Evolutionary conservation across 2,888 invertebrate genomes (phyloP).

Genomic region (Macrophya alboannulata): DNA sequence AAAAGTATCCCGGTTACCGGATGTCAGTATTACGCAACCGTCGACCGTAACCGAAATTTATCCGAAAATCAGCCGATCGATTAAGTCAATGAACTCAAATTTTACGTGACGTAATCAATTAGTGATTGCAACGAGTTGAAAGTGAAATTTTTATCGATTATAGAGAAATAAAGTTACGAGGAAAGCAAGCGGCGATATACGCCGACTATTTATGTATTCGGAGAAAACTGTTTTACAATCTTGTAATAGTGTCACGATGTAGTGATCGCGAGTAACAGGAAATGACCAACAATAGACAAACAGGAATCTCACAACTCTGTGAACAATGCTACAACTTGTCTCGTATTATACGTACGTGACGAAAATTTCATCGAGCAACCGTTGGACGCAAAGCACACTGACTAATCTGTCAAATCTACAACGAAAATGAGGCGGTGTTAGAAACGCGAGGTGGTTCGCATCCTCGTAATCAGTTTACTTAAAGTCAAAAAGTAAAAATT

Average conservation of each 20-base stretch:
- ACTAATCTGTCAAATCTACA: background rate
- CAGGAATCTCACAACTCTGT: conserved; percentile 41
- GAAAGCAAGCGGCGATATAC: conserved; percentile 29
- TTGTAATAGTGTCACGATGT: conserved; percentile 48
- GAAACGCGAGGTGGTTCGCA: background rate
- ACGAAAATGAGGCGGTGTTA: background rate
- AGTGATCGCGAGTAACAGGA: conserved; percentile 51
- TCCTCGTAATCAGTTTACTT: background rate
- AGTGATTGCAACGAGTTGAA: background rate
- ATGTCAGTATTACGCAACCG: conserved; percentile 71
- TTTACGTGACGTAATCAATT: background rate
- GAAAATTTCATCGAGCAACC: conserved; percentile 12
- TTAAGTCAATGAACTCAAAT: background rate
- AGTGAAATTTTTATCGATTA: background rate
- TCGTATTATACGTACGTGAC: conserved; percentile 51
- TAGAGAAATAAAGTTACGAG: background rate
- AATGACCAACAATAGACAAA: conserved; percentile 42
- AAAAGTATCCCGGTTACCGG: conserved; percentile 39
- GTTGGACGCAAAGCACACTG: background rate
- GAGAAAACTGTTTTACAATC: conserved; percentile 45
- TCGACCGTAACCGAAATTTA: background rate
- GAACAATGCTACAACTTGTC: conserved; percentile 41
- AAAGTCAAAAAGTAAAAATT: background rate
- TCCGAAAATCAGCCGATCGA: background rate
- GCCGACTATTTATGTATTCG: conserved; percentile 25